phyloP scores from a whole-genome alignment of 2,888 invertebrate genomes.

The Disparrhopalites patrizii region DNA sequence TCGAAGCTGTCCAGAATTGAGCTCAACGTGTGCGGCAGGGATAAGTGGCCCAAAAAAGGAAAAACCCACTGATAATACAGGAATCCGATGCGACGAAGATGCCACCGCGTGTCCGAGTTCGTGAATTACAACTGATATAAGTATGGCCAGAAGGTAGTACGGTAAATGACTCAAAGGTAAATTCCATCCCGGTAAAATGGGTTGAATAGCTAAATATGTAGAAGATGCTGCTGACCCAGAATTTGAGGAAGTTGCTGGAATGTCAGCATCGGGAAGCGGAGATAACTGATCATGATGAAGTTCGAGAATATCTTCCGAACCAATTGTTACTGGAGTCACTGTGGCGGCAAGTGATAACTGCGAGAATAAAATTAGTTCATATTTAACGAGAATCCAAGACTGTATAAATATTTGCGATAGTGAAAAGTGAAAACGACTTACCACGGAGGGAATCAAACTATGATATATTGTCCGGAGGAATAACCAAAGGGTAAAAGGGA shows the following conservation, averaged over 20 bases:
- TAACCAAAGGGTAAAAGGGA: conserved; percentile 46
- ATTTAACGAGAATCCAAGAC: neutral
- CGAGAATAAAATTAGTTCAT: too few species aligned
- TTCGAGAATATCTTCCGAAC: conserved; percentile 37
- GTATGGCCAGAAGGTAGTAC: conserved; percentile 46
- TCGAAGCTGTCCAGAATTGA: conserved; percentile 43
- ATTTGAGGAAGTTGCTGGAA: conserved; percentile 31
- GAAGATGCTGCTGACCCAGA: conserved; percentile 18
- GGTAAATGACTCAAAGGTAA: conserved; percentile 46
- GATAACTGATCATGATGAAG: conserved; percentile 42
- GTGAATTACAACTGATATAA: conserved; percentile 47
- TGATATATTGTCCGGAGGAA: conserved; percentile 45
- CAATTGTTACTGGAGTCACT: conserved; percentile 42
- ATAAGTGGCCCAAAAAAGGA: conserved; percentile 47
- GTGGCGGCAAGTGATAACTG: conserved; percentile 42
- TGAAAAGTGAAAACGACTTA: conserved; percentile 27
- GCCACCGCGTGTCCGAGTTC: conserved; percentile 47
- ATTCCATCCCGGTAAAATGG: conserved; percentile 47
- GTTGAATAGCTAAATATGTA: conserved; percentile 45
- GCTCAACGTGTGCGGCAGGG: conserved; percentile 45
- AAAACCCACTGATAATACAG: conserved; percentile 46
- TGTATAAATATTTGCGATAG: neutral
- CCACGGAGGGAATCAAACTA: conserved; percentile 43
- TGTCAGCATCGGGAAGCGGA: conserved; percentile 45
- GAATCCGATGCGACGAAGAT: conserved; percentile 46